Evolutionary conservation across 2,797 vertebrate genomes (phyloP), one percentile per base, ranked within the genome.

Genomic region (Valencia hispanica): DNA sequence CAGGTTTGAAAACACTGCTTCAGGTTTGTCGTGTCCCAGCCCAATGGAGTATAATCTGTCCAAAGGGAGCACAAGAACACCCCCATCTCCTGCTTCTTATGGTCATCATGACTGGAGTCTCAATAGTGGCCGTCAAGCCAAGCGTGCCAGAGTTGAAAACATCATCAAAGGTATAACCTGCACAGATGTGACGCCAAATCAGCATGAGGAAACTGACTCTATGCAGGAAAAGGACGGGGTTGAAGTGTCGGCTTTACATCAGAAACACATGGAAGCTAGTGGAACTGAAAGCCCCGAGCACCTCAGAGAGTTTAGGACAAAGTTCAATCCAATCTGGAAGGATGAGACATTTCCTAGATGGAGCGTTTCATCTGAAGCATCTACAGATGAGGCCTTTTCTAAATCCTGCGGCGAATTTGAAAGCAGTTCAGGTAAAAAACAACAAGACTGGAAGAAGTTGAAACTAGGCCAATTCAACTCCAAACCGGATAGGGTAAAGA

Each of bases 121-220:
- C 0, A 73, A 91, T 50, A 93, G 93, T 34, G 91, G 95, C 30
- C 80, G 93, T 76, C 90, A 59, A 84, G 96, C 95, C 25, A 98
- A 98, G 90, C 91, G 96, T 41, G 96, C 96, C 72, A 94, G 97
- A 85, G 97, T 97, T 59, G 97, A 98, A 86, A 96, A 95, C 78
- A 97, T 97, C 69, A 91, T 97, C 86, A 95, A 77, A 91, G 95
- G 96, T 74, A 97, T 97, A 94, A 94, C 78, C 72, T 63, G 69
- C 53, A 74, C 78, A 43, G 87, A 84, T 20, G 41, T 73, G 61
- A 63, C 5, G n/a, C 34, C 73, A 68, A 70, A 57, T 0, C 75
- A 47, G 57, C 36, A 6, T 3, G 6, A 68, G 55, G 3, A 78
- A 68, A 27, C 51, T 1, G 83, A 86, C 12, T 59, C 43, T 36